Conservation (phyloP, 2,113 vertebrate genomes). For the Macquaria australasica region DNA sequence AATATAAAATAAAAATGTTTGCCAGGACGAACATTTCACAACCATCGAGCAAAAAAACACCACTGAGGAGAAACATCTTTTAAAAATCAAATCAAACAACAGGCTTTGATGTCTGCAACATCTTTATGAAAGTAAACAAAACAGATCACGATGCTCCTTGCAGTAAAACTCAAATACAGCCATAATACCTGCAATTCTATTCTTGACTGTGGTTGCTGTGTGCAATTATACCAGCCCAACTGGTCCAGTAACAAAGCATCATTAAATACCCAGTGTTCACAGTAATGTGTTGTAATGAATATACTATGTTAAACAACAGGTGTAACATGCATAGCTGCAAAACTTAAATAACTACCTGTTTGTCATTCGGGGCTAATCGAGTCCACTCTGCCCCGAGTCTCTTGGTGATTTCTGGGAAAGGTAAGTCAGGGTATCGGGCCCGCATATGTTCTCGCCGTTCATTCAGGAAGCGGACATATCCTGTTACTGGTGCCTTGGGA, state of each 20-base stretch:
- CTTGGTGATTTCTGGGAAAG: slow-evolving; percentile 98
- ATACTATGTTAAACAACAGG: neutral
- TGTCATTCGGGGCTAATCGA: slow-evolving; percentile 90
- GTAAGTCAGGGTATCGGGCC: slow-evolving; percentile 92
- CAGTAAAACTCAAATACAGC: neutral
- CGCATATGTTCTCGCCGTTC: slow-evolving; percentile 95
- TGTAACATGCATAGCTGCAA: neutral
- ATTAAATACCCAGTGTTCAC: neutral
- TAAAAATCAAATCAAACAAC: neutral
- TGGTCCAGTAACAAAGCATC: neutral
- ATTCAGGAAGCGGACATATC: slow-evolving; percentile 96
- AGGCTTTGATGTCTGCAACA: neutral
- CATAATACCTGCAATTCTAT: neutral
- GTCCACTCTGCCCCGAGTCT: slow-evolving; percentile 97
- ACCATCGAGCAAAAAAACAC: neutral
- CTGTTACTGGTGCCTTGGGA: slow-evolving; percentile 96
- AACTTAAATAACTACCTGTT: slow-evolving; percentile 85
- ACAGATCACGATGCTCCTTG: neutral
- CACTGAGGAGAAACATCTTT: neutral
- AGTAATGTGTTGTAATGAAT: neutral
- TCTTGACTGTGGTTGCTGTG: neutral
- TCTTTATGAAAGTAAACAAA: neutral
- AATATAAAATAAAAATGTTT: neutral
- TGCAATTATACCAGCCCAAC: neutral
- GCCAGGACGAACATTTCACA: neutral